Percentiles rank a stretch among this genome's conserved stretches.
Conservation (phyloP, 2,113 vertebrate species). For the Anhinga rufa region DNA sequence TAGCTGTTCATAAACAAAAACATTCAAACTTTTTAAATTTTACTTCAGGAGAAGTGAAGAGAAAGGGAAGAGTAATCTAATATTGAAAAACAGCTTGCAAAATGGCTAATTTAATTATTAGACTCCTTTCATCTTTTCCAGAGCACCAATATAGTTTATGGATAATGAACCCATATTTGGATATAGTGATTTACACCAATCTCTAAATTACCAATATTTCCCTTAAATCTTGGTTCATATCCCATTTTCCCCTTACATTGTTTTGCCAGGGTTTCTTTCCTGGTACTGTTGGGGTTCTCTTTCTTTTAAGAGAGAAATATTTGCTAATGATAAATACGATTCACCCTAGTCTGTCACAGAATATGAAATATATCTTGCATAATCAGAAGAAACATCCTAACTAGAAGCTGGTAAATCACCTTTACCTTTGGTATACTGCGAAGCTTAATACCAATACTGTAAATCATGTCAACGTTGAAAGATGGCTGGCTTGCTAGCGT, state of each 20-base stretch:
- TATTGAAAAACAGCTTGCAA: constrained; percentile 17
- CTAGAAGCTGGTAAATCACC: constrained; percentile 17
- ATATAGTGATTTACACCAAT: background rate
- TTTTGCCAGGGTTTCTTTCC: background rate
- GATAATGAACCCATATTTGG: background rate
- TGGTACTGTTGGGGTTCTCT: background rate
- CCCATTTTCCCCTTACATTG: background rate
- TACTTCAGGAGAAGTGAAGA: constrained; percentile 15
- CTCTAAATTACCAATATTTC: constrained; percentile 1
- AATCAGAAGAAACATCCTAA: background rate
- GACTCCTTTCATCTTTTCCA: constrained; percentile 17
- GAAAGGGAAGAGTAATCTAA: constrained; percentile 27
- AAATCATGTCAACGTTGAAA: background rate
- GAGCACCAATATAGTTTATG: background rate
- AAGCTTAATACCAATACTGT: background rate
- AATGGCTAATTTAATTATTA: background rate
- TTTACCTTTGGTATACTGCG: background rate
- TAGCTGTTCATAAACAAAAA: constrained; percentile 46
- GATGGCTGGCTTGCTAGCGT: background rate
- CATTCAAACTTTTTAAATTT: constrained; percentile 15
- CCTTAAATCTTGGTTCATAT: background rate
- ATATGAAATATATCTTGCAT: background rate
- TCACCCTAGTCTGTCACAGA: background rate
- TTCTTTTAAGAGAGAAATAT: background rate
- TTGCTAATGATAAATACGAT: background rate